Evolutionary conservation across 64 coral and sea anemone genomes (phyloP), one percentile per base, ranked within the genome.

Genomic region (Orbicella faveolata): DNA sequence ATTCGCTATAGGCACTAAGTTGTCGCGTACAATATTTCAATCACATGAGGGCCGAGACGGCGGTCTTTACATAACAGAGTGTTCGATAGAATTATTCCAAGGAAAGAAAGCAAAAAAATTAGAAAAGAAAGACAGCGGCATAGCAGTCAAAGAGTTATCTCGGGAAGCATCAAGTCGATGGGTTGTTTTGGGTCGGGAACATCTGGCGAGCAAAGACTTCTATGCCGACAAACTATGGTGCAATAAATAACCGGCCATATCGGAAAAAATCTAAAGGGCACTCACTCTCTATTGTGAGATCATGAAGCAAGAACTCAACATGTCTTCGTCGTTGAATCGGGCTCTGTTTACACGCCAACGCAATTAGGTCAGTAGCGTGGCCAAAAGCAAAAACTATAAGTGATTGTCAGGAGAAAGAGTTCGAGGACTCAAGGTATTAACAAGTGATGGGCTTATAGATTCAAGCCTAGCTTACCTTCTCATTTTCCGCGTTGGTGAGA

Each of bases 401-500:
- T 2, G 21, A 70, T 70, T 70, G 67, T 70, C 2, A 9, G 21
- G 10, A 25, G 9, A 25, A 11, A 4, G 25, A 70, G 67, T 70
- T n/a, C 20, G 25, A 25, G 1, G n/a, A 25, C 9, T n/a, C 1
- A 59, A 12, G 55, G 55, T 59, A 16, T 12, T 59, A 14, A 59
- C 15, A 15, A 9, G 15, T 14, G 11, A 59, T 8, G 9, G 55
- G 55, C 9, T 59, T 15, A 72, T 11, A 44, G n/a, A 70, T 85
- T n/a, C 20, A 72, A 72, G 7, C 44, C 5, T 48, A 85, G 63
- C 82, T 73, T 73, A 85, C 82, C 82, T 85, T 85, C n/a, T 85
- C 82, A 52, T 85, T 85, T 51, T 85, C 82, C 63, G 65, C 82
- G 64, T 70, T 85, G 23, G 82, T 72, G 63, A 72, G 39, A 66